These are phyloP conservation scores for Zoroaster sp. DNA, from an alignment of 53 echinoderm and acorn worm genomes.

Conservation along the genomic window DNA sequence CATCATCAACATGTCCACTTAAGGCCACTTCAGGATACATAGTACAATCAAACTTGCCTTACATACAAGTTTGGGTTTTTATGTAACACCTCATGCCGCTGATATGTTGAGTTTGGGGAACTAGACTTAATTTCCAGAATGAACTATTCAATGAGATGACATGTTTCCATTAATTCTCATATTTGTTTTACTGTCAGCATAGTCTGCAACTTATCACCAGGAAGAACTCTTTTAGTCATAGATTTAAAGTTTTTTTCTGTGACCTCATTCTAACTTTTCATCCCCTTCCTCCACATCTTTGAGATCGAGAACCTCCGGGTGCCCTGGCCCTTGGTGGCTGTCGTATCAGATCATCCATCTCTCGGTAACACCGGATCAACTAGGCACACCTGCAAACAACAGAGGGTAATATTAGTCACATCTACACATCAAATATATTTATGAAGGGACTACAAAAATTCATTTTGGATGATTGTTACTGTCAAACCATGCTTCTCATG, in stretches of 20 bases:
- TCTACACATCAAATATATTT: not conserved
- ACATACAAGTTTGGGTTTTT: not conserved
- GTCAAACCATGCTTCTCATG: too few species aligned
- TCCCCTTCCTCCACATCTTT: conserved; percentile 99
- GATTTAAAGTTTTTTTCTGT: not conserved
- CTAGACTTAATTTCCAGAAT: not conserved
- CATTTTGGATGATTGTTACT: too few species aligned
- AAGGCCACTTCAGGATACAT: too few species aligned
- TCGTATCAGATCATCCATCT: conserved; percentile 89
- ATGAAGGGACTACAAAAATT: not conserved
- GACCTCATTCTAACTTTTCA: conserved; percentile 81
- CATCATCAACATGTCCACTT: too few species aligned
- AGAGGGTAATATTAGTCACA: too few species aligned
- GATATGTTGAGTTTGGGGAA: not conserved
- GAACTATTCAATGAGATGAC: not conserved
- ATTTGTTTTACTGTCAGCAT: not conserved
- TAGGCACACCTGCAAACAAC: conserved; percentile 80
- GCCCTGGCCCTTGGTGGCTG: conserved; percentile 83
- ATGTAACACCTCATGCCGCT: not conserved
- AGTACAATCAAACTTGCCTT: not conserved
- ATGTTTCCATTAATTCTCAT: not conserved
- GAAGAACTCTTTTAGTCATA: not conserved
- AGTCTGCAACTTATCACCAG: not conserved
- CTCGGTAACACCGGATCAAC: conserved; percentile 93
- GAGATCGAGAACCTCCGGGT: conserved; percentile 89